Base-by-base conservation (phyloP, 2,113 vertebrate genomes). In the Etheostoma cragini region DNA sequence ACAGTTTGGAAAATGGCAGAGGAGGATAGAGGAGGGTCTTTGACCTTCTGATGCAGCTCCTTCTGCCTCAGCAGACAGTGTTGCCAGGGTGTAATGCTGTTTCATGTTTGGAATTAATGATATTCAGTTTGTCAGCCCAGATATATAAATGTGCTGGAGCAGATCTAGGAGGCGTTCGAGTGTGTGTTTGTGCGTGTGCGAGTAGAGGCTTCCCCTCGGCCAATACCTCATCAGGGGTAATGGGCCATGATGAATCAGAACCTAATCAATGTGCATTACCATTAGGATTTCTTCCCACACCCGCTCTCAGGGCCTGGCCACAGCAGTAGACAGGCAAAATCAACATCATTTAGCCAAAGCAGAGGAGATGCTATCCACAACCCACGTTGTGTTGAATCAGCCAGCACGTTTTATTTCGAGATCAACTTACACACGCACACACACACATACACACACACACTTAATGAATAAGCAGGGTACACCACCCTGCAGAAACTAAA, bases 201-300 rank as follows among this genome's bases (percentile, higher is more conserved):
- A 45, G 60, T 57, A 35, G 78, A 76, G 64, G 74, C 64, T 68
- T 52, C 42, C 54, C 66, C 70, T 71, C 53, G 42, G 78, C 80
- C 73, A 71, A 3, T 56, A 67, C 72, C 60, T 85, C 80, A 83
- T 87, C 80, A 67, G 38, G 72, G 71, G 33, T 89, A 89, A 93
- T 89, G 78, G 74, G 68, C 78, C 66, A 33, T 71, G 53, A 87
- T 86, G 84, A 90, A 90, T 91, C 83, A 86, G 79, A 87, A 64
- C 46, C 77, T 63, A 92, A 90, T 91, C 86, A 83, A 87, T 89
- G 87, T 72, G 84, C 81, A 79, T 90, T 87, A 91, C 49, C 83
- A 81, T 86, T 82, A 73, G 49, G 81, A 89, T 90, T 86, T 88
- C 82, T 82, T 78, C 49, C 81, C 53, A 24, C 3, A 33, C 76